Base-by-base conservation (phyloP, 1,140 invertebrate genomes). In the Euwallacea similis region DNA sequence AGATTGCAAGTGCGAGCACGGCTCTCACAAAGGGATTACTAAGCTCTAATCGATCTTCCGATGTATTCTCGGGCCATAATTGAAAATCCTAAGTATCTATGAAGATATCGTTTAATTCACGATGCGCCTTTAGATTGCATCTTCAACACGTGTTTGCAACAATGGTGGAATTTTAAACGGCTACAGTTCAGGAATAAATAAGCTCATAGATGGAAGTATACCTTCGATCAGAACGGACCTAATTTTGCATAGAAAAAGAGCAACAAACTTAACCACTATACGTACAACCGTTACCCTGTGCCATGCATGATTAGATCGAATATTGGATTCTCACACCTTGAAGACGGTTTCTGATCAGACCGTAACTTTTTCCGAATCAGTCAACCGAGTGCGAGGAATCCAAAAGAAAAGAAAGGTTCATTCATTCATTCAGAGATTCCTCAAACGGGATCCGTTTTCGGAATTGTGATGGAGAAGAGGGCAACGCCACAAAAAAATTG, bases 251-350 rank as follows among this genome's bases (percentile, higher is more conserved):
- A 63, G 15, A 10, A 63, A 13, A 42, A 63, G 42, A 63, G 58
- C 21, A 60, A 60, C 21, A 60, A 60, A 21, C 21, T 11, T 21
- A 42, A 60, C 58, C 11, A 60, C 11, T 9, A 11, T 13, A 15
- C 10, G 55, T 16, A 60, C 41, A 50, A 66, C 63, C 63, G 63
- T 66, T 66, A 66, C 53, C 53, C 53, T 47, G 47, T 55, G 63
- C 63, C 50, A 66, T 66, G 63, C 63, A 66, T 66, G 63, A 66
- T 66, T 66, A 66, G 53, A 66, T 66, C 53, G 63, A 66, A 54
- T 66, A 66, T 66, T 55, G 63, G 63, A 66, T 66, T 66, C 63
- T 66, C 63, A 66, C 65, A 66, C 65, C 65, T 66, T 21, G 21
- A 58, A 46, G 43, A 66, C 33, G 53, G 53, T 66, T 65, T 41